A percentile compares a stretch with the other conserved stretches of the same genome.
Evolutionary conservation across 2,888 invertebrate genomes (phyloP).

Genomic region (Pterostichus madidus): DNA sequence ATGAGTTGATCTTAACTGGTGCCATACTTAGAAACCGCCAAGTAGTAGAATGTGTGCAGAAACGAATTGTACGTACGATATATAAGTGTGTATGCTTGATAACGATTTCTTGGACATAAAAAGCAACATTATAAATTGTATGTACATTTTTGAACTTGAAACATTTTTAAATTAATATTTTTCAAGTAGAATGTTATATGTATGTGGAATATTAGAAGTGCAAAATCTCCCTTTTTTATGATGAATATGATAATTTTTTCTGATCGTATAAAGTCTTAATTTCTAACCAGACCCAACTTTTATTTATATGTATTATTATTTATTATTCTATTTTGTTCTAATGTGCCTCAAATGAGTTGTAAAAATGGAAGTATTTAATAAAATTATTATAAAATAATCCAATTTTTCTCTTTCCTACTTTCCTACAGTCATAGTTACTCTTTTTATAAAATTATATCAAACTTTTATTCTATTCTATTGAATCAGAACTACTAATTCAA

Average conservation of each 20-base stretch:
- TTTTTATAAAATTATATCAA: too few species aligned
- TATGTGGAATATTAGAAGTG: slow-evolving; percentile 56
- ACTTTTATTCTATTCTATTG: too few species aligned
- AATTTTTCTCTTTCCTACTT: too few species aligned
- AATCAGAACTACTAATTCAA: too few species aligned
- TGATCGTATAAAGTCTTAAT: slow-evolving; percentile 12
- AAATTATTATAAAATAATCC: slow-evolving; percentile 68
- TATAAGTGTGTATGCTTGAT: slow-evolving; percentile 27
- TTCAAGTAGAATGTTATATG: slow-evolving; percentile 58
- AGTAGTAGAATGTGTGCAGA: slow-evolving; percentile 5
- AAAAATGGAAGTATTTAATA: slow-evolving; percentile 71
- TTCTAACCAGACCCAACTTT: slow-evolving; percentile 63
- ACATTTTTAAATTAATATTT: slow-evolving; percentile 60
- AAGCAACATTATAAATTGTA: slow-evolving; percentile 55
- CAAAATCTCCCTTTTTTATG: slow-evolving; percentile 58
- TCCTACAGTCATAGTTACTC: too few species aligned
- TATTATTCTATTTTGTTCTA: slow-evolving; percentile 71
- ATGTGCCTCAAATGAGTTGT: slow-evolving; percentile 72
- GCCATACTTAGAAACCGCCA: slow-evolving; percentile 52
- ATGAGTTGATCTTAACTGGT: slow-evolving; percentile 49
- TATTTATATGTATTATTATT: slow-evolving; percentile 70
- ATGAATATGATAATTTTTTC: slow-evolving; percentile 30
- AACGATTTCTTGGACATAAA: slow-evolving; percentile 58
- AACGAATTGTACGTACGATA: slow-evolving; percentile 20
- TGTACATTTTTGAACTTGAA: slow-evolving; percentile 55